Evolutionary conservation across 1,140 invertebrate genomes (phyloP).

Genomic region (Drosophila saltans): DNA sequence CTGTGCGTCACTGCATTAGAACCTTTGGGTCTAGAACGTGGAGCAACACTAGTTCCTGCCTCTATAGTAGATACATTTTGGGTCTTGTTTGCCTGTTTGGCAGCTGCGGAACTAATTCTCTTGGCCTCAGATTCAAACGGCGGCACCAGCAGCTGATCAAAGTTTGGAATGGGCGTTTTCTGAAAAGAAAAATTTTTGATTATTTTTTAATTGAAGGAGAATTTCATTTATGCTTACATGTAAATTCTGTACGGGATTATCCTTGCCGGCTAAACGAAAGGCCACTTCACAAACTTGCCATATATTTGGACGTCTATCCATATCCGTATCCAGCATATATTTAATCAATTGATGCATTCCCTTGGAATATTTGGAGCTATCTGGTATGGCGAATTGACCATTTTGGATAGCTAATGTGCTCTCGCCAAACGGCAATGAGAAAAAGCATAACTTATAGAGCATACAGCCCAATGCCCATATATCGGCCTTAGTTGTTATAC

Average conservation of each 20-base stretch:
- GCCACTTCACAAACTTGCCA: conserved; percentile 93
- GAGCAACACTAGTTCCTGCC: conserved; percentile 90
- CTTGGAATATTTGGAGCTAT: conserved; percentile 90
- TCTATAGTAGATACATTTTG: conserved; percentile 85
- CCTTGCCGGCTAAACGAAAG: conserved; percentile 89
- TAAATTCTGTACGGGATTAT: conserved; percentile 92
- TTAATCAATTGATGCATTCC: conserved; percentile 87
- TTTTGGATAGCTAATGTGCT: conserved; percentile 96
- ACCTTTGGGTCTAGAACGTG: conserved; percentile 92
- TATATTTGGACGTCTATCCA: conserved; percentile 93
- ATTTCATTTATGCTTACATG: conserved; percentile 86
- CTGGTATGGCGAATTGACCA: conserved; percentile 94
- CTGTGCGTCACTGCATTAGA: conserved; percentile 82
- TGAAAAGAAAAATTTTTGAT: conserved; percentile 58
- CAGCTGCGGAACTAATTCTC: conserved; percentile 84
- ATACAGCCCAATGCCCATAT: conserved; percentile 97
- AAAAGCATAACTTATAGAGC: conserved; percentile 96
- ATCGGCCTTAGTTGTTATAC: conserved; percentile 96
- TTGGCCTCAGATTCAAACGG: conserved; percentile 88
- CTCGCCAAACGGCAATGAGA: conserved; percentile 96
- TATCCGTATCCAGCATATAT: conserved; percentile 93
- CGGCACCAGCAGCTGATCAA: conserved; percentile 87
- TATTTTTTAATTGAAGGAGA: neutral
- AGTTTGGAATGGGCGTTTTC: conserved; percentile 87
- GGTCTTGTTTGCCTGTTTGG: conserved; percentile 79